Conservation (phyloP, 2,113 vertebrate genomes). For the Spermophilus dauricus region DNA sequence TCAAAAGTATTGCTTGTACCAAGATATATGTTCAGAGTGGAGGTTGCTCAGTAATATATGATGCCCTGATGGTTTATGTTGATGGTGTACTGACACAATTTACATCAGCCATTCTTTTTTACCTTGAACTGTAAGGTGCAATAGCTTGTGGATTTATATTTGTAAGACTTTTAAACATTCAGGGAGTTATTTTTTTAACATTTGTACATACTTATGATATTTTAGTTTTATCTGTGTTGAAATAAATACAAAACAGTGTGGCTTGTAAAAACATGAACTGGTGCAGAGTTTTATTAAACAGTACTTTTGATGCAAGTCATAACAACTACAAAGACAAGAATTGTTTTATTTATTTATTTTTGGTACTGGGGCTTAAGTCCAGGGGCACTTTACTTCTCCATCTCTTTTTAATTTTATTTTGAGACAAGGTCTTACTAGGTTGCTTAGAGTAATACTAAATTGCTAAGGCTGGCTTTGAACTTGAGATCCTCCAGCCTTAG, state of each 20-base stretch:
- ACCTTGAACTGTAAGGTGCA: slow-evolving; percentile 83
- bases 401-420: too few relatives aligned
- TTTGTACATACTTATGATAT: slow-evolving; percentile 75
- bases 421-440: too few relatives aligned
- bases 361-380: too few relatives aligned
- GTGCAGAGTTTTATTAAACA: background rate
- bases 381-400: too few relatives aligned
- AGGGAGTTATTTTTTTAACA: slow-evolving; percentile 79
- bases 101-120: slow-evolving; percentile 83
- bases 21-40: slow-evolving; percentile 84
- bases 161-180: slow-evolving; percentile 83
- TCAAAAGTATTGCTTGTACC: slow-evolving; percentile 77
- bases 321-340: background rate
- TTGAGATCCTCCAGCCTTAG: too few relatives aligned
- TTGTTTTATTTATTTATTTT: background rate
- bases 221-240: slow-evolving; percentile 43
- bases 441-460: too few relatives aligned
- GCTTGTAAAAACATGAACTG: background rate
- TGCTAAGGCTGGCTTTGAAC: too few relatives aligned
- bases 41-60: slow-evolving; percentile 70
- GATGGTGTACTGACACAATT: slow-evolving; percentile 75
- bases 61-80: slow-evolving; percentile 83
- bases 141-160: slow-evolving; percentile 83
- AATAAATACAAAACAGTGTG: background rate
- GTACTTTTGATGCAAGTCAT: background rate